A percentile compares a stretch with the other conserved stretches of the same genome.
Evolutionary conservation across 1,140 invertebrate species (phyloP).

Genomic region (Aphis gossypii): DNA sequence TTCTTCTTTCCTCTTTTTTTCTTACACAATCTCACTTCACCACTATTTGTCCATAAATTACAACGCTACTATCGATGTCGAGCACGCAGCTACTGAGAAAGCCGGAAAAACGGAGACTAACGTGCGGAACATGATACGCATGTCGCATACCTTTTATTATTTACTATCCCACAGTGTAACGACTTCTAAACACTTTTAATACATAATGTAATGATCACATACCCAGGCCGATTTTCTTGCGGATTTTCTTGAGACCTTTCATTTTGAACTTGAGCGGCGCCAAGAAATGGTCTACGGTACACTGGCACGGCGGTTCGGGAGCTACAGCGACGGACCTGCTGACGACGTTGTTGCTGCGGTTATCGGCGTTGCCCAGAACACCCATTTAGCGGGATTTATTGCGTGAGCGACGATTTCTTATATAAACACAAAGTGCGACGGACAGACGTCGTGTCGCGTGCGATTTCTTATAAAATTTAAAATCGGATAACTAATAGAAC

Average conservation of each 20-base stretch:
- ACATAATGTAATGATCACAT: conserved; percentile 61
- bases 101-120: background rate
- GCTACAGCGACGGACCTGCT: conserved; percentile 40
- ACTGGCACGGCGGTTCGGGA: conserved; percentile 53
- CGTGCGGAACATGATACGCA: background rate
- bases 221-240: conserved; percentile 69
- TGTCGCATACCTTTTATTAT: background rate
- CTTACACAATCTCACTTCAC: background rate
- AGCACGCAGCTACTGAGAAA: background rate
- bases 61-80: background rate
- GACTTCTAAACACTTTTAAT: background rate
- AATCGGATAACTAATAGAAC: background rate
- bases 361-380: conserved; percentile 38
- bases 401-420: background rate
- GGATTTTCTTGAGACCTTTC: conserved; percentile 70
- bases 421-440: background rate
- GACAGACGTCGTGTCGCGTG: background rate
- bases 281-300: conserved; percentile 64
- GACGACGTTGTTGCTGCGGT: background rate
- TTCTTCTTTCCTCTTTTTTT: background rate
- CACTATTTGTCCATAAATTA: background rate
- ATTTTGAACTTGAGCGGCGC: conserved; percentile 67
- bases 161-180: too few species aligned
- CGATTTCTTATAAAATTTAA: background rate
- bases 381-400: conserved; percentile 45